Evolutionary conservation across 2,113 vertebrate species (phyloP).

Genomic region (Actinemys pallida): DNA sequence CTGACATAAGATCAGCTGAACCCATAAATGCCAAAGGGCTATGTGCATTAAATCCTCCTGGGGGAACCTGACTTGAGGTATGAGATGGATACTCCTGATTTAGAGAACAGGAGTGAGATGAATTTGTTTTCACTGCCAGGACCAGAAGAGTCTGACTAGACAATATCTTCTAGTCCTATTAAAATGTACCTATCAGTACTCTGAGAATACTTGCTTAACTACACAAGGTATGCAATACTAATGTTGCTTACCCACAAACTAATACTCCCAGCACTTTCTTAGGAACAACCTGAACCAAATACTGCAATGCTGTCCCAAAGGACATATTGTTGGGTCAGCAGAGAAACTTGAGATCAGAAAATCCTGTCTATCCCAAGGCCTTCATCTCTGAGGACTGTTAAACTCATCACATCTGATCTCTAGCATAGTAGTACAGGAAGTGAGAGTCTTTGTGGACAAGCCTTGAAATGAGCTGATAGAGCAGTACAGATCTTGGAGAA

Average conservation of each 20-base stretch:
- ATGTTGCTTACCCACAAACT: no score
- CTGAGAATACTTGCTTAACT: no score
- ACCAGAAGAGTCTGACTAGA: background rate
- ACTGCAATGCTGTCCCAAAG: background rate
- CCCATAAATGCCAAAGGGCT: background rate
- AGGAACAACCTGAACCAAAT: background rate
- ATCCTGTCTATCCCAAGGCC: background rate
- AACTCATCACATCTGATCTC: no score
- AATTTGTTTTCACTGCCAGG: background rate
- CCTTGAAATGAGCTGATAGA: background rate
- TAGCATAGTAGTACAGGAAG: no score
- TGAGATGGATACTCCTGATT: background rate
- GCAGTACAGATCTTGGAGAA: background rate
- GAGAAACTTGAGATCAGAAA: background rate
- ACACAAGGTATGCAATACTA: no score
- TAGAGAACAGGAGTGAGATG: background rate
- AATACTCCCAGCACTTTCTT: background rate
- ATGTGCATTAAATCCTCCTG: background rate
- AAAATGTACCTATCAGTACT: no score
- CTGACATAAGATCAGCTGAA: background rate
- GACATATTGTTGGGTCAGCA: no score
- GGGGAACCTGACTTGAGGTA: no score
- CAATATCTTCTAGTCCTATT: no score
- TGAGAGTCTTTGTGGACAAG: no score
- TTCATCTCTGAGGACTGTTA: background rate